These are phyloP conservation scores for Gadus macrocephalus DNA, from an alignment of 2,113 vertebrate species.

Conservation along the genomic window DNA sequence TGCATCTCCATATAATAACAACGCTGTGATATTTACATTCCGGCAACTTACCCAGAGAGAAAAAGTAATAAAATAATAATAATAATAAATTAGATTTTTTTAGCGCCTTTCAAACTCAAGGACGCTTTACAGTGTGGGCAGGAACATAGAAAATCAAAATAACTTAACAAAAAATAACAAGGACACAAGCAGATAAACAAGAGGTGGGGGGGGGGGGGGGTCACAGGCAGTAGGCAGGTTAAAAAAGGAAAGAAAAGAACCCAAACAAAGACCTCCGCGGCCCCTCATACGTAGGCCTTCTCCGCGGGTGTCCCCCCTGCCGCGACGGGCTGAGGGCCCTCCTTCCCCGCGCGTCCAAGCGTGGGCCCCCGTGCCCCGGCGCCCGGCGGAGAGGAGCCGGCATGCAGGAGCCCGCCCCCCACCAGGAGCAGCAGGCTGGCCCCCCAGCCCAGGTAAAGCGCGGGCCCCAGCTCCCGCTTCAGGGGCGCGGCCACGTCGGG, in stretches of 20 bases:
- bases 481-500: conserved; percentile 57
- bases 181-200: too few species aligned
- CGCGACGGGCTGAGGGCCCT: conserved; percentile 27
- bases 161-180: too few species aligned
- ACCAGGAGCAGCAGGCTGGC: conserved; percentile 62
- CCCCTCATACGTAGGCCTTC: conserved; percentile 67
- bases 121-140: too few species aligned
- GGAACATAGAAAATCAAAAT: too few species aligned
- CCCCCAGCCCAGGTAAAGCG: conserved; percentile 70
- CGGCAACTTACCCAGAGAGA: not conserved
- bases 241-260: not conserved
- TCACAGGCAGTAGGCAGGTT: too few species aligned
- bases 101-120: not conserved
- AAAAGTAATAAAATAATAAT: not conserved
- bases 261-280: not conserved
- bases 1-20: not conserved
- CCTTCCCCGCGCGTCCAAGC: conserved; percentile 41
- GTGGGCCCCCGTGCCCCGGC: conserved; percentile 23
- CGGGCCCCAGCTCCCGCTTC: conserved; percentile 71
- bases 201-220: too few species aligned
- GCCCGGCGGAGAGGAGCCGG: conserved; percentile 55
- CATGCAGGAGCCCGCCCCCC: conserved; percentile 63
- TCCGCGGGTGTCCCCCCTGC: conserved; percentile 60
- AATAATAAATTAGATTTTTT: not conserved
- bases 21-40: not conserved